Evolutionary conservation across 1,140 invertebrate genomes (phyloP), one percentile per base, ranked within the genome.

Genomic region (Linepithema humile): DNA sequence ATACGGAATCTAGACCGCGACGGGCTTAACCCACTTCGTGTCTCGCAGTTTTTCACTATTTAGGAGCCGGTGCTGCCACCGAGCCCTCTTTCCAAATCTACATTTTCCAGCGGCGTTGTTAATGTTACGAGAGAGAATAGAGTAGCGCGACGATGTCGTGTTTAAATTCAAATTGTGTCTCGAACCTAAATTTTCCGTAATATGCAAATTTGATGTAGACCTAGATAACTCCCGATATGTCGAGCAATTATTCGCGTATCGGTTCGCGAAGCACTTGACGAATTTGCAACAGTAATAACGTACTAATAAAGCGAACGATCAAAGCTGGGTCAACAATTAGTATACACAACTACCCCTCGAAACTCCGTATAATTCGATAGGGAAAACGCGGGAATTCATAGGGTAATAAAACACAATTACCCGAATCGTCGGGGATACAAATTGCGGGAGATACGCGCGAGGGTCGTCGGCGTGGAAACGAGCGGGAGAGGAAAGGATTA

Each of bases 371-470:
- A 77, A 53, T 57, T 75, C 82, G 82, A 83, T 62, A 40, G 17
- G 12, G 72, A 53, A 55, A 83, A 60, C 23, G 70, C 38, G 55
- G 40, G 50, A 9, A 82, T 82, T 73, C 67, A 29, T 82, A 59
- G 67, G 40, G 53, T 74, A 74, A 82, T 62, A 67, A 87, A 84
- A 87, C 53, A 73, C 80, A 84, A 87, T 73, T 83, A 87, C 48
- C 0, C 65, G n/a, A 82, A 82, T 38, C 12, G 45, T 20, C 35
- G 38, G 29, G 9, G n/a, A 72, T 65, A 57, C 48, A 32, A 32
- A 62, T 45, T 23, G 59, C 38, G 2, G 35, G 62, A 60, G 40
- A 35, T 26, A 32, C 12, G 50, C 15, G 55, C 32, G 20, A 70
- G 48, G 48, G 48, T 43, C 17, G 48, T 26, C 5, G 32, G 50